Percentiles rank a stretch among this genome's conserved stretches.
phyloP scores from a whole-genome alignment of 2,797 vertebrate genomes.

The Scomberomorus guttatus region DNA sequence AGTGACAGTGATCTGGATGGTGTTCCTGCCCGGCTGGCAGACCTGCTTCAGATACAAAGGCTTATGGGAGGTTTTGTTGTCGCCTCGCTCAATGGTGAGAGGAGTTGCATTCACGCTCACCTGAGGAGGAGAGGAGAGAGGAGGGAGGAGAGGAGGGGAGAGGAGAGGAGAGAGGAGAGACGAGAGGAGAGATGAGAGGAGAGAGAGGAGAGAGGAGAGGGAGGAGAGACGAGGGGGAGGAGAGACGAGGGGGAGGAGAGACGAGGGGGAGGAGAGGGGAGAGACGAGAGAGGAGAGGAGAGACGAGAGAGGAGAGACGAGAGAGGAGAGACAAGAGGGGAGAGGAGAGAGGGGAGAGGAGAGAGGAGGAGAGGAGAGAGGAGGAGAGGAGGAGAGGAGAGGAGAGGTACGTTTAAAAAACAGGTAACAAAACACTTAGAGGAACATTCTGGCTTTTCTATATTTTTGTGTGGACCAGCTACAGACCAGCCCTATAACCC shows the following conservation, averaged over 20 bases:
- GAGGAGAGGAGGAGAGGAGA: no score
- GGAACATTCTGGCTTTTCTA: no score
- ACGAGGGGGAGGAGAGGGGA: conserved; percentile 62
- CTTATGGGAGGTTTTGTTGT: conserved; percentile 96
- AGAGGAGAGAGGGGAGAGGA: neutral
- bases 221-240: conserved; percentile 14
- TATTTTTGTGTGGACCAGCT: no score
- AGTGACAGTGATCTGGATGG: conserved; percentile 96
- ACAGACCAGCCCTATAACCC: no score
- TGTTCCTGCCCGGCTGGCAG: conserved; percentile 94
- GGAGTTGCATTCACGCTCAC: conserved; percentile 95
- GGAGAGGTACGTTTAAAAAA: no score
- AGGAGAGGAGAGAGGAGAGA: conserved; percentile 62
- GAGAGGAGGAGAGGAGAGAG: no score
- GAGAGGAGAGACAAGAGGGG: no score
- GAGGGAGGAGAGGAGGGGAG: no score
- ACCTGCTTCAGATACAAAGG: conserved; percentile 94
- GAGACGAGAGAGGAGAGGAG: conserved; percentile 16
- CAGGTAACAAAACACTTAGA: no score
- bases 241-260: neutral
- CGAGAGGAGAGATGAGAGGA: no score
- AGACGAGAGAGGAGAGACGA: conserved; percentile 69
- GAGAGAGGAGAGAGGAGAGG: no score
- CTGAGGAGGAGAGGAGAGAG: conserved; percentile 64
- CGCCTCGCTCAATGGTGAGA: conserved; percentile 92